Evolutionary conservation across 2,888 invertebrate genomes (phyloP).

Genomic region (Isotomurus palustris): DNA sequence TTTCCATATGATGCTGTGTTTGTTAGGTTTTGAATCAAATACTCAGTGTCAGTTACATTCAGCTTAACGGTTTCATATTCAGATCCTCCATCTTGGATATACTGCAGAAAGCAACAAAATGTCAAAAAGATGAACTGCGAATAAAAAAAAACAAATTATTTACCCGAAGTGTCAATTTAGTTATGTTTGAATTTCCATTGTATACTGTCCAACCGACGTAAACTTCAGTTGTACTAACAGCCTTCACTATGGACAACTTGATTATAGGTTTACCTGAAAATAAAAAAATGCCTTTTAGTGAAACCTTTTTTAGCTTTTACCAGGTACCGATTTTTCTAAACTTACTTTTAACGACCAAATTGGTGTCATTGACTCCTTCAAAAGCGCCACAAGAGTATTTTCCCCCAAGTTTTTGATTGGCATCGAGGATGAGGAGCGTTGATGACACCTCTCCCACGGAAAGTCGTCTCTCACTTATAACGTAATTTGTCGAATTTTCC

Average conservation of each 20-base stretch:
- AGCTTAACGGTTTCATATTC: too few species aligned
- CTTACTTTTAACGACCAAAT: slow-evolving; percentile 25
- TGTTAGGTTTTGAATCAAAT: too few species aligned
- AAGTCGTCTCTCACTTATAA: slow-evolving; percentile 8
- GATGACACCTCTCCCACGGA: slow-evolving; percentile 37
- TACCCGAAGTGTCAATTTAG: slow-evolving; percentile 57
- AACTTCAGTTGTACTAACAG: slow-evolving; percentile 68
- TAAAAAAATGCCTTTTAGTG: too few species aligned
- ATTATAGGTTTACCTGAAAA: slow-evolving; percentile 58
- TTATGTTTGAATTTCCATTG: slow-evolving; percentile 67
- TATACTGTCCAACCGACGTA: slow-evolving; percentile 78
- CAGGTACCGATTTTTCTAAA: background rate
- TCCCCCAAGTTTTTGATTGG: slow-evolving; percentile 39
- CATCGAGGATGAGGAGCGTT: slow-evolving; percentile 32
- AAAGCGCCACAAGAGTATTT: slow-evolving; percentile 27
- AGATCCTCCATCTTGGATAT: too few species aligned
- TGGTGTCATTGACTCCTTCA: slow-evolving; percentile 19
- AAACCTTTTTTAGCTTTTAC: too few species aligned
- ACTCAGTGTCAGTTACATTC: too few species aligned
- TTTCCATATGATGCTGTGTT: slow-evolving; percentile 62
- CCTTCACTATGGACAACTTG: slow-evolving; percentile 65
- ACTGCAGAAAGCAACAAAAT: too few species aligned
- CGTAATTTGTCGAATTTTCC: slow-evolving; percentile 13
- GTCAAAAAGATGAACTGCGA: too few species aligned
- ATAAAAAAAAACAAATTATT: too few species aligned